Conservation (phyloP, 2,113 vertebrate species). For the Gobio gobio region DNA sequence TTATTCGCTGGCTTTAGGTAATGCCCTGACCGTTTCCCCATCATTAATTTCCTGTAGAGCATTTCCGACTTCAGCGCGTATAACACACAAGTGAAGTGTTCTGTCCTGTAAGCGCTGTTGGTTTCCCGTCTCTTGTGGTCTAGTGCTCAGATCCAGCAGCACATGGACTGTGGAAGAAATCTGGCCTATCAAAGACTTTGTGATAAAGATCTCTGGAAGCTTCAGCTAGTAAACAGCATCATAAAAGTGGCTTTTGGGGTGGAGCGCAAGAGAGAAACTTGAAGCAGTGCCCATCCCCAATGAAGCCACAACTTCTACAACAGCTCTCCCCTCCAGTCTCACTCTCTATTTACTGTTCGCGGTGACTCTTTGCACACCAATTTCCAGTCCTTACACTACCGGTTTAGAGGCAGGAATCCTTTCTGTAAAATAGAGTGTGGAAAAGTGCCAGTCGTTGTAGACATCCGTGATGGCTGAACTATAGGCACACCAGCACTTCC, state of each 20-base stretch:
- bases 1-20: neutral
- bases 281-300: conserved; percentile 74
- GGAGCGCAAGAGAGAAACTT: conserved; percentile 74
- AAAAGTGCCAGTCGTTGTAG: neutral
- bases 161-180: conserved; percentile 78
- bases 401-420: conserved; percentile 7
- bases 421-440: conserved; percentile 17
- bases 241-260: conserved; percentile 75
- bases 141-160: conserved; percentile 53
- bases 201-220: conserved; percentile 80
- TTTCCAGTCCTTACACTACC: neutral
- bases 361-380: neutral
- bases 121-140: conserved; percentile 25
- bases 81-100: conserved; percentile 11
- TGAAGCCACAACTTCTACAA: conserved; percentile 69
- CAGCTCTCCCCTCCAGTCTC: conserved; percentile 48
- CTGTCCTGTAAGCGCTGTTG: neutral
- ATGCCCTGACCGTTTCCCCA: neutral
- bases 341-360: neutral
- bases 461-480: conserved; percentile 18
- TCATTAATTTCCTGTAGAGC: neutral
- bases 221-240: conserved; percentile 76
- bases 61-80: neutral
- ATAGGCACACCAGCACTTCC: conserved; percentile 8
- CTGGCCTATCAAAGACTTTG: conserved; percentile 63